Conservation (phyloP, 2,113 vertebrate species). For the Ictidomys tridecemlineatus region DNA sequence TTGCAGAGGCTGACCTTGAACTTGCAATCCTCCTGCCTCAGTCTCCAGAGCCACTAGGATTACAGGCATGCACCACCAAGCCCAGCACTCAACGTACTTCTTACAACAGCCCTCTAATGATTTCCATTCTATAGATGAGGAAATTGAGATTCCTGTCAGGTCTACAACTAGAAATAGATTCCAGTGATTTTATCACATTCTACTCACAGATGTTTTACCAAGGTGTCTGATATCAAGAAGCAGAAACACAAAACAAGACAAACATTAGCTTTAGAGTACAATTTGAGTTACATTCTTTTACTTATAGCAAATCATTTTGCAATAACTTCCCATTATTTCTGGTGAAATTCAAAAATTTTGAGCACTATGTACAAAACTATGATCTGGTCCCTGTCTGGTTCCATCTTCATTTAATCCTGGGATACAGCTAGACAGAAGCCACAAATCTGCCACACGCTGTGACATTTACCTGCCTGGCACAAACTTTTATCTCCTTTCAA, state of each 20-base stretch:
- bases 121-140: conserved; percentile 7
- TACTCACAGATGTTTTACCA: neutral
- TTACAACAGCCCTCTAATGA: neutral
- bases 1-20: too few species aligned
- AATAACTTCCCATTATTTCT: neutral
- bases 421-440: neutral
- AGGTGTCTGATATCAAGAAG: neutral
- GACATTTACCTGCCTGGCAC: too few species aligned
- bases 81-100: neutral
- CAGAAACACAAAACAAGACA: neutral
- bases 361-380: neutral
- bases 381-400: neutral
- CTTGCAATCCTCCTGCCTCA: too few species aligned
- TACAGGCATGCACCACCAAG: too few species aligned
- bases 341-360: neutral
- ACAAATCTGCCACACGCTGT: neutral
- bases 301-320: neutral
- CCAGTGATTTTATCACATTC: neutral
- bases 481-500: neutral
- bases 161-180: neutral
- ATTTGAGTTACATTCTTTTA: neutral
- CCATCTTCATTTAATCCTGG: neutral
- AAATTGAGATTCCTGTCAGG: neutral
- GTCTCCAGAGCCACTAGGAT: too few species aligned
- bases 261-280: neutral